phyloP scores from a whole-genome alignment of 2,888 invertebrate species.

The Drosophila monieri region DNA sequence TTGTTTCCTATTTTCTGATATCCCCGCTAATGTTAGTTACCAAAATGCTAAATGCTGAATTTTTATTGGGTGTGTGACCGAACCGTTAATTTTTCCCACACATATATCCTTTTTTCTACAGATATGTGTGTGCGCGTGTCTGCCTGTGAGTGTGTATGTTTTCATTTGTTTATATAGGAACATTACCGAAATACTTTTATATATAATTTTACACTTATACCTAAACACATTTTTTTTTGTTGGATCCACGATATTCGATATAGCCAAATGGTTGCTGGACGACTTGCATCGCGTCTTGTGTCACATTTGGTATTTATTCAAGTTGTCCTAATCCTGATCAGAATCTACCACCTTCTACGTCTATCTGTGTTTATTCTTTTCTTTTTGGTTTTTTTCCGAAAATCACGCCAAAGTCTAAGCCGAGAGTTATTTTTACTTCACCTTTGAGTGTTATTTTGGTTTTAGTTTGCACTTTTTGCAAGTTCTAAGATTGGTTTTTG shows the following conservation, averaged over 20 bases:
- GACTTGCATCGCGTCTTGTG: conserved; percentile 62
- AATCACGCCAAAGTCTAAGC: conserved; percentile 74
- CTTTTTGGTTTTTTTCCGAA: conserved; percentile 68
- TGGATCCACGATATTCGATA: conserved; percentile 20
- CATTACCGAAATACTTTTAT: conserved; percentile 83
- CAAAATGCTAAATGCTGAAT: conserved; percentile 75
- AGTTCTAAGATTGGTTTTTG: conserved; percentile 3
- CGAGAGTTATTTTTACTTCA: conserved; percentile 56
- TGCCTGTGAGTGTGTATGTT: conserved; percentile 32
- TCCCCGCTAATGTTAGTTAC: conserved; percentile 47
- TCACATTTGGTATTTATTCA: conserved; percentile 42
- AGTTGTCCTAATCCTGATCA: conserved; percentile 24
- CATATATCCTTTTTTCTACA: conserved; percentile 52
- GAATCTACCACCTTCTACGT: conserved; percentile 32
- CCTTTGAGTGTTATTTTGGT: conserved; percentile 17
- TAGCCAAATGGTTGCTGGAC: conserved; percentile 26
- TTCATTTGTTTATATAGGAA: conserved; percentile 81
- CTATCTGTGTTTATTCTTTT: conserved; percentile 49
- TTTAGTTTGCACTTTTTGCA: conserved; percentile 46
- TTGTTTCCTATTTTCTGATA: conserved; percentile 40
- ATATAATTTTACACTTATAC: conserved; percentile 81
- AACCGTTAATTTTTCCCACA: conserved; percentile 50
- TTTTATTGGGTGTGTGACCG: conserved; percentile 54
- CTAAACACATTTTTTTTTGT: conserved; percentile 65
- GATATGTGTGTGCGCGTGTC: conserved; percentile 30